Conservation (phyloP, 2,797 vertebrate genomes). For the Myripristis jacobus region DNA sequence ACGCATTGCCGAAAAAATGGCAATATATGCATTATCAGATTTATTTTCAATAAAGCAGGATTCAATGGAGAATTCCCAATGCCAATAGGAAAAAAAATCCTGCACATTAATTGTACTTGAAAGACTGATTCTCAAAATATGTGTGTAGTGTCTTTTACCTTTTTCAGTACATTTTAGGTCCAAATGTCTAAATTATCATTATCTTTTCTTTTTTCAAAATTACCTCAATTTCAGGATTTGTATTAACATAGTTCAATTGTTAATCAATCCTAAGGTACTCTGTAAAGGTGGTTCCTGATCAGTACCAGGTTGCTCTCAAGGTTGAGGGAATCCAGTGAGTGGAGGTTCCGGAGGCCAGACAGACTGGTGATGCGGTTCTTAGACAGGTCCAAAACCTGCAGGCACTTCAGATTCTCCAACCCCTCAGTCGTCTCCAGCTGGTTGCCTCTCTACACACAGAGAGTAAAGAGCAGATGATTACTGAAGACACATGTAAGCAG, state of each 20-base stretch:
- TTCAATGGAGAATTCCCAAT: too few relatives aligned
- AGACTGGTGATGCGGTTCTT: constrained; percentile 88
- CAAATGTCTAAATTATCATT: not conserved
- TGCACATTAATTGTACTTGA: too few relatives aligned
- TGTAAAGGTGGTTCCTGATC: constrained; percentile 4
- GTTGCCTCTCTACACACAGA: constrained; percentile 87
- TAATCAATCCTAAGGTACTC: not conserved
- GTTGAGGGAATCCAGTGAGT: constrained; percentile 85
- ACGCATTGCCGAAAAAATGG: too few relatives aligned
- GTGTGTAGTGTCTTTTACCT: too few relatives aligned
- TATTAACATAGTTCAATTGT: not conserved
- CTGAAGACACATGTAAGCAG: constrained; percentile 21
- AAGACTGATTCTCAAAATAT: too few relatives aligned
- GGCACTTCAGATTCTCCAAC: constrained; percentile 81
- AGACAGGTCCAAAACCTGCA: constrained; percentile 89
- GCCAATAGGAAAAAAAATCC: too few relatives aligned
- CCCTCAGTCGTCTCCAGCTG: constrained; percentile 85
- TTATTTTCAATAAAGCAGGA: too few relatives aligned
- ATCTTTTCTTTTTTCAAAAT: not conserved
- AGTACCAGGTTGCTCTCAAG: constrained; percentile 91
- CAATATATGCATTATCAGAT: too few relatives aligned
- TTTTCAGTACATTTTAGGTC: too few relatives aligned
- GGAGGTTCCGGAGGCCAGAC: constrained; percentile 86
- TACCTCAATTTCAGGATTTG: not conserved
- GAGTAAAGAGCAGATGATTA: not conserved